Conservation (phyloP, 2,797 vertebrate genomes). For the Onychomys leucogaster region DNA sequence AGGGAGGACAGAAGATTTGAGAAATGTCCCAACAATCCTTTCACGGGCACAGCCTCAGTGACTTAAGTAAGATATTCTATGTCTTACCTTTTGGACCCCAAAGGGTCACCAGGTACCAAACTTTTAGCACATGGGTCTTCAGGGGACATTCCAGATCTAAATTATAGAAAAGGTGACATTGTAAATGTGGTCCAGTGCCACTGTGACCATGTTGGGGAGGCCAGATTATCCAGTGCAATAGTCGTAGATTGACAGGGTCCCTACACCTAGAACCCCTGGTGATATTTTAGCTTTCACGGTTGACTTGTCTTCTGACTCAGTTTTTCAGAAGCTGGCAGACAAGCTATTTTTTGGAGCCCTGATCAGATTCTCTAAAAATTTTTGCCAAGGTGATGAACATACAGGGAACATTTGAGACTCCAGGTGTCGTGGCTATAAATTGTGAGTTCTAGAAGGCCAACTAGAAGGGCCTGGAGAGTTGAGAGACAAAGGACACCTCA, state of each 20-base stretch:
- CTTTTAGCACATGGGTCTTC: background rate
- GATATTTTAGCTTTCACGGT: background rate
- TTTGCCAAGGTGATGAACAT: conserved; percentile 16
- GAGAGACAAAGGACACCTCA: background rate
- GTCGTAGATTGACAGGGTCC: background rate
- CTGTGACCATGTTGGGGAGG: background rate
- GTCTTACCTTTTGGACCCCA: background rate
- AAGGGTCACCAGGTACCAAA: background rate
- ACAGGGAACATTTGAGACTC: background rate
- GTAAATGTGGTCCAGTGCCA: too few relatives aligned
- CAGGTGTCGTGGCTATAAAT: background rate
- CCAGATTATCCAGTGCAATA: background rate
- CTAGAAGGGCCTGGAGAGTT: background rate
- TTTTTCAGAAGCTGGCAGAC: conserved; percentile 28
- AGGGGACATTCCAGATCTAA: background rate
- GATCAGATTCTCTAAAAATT: background rate
- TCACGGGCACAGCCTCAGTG: background rate
- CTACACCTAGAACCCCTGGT: background rate
- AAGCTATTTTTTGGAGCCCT: background rate
- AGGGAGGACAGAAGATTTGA: background rate
- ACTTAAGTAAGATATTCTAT: background rate
- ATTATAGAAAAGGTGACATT: background rate
- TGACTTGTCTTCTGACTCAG: background rate
- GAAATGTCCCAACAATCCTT: background rate
- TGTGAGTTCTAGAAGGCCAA: background rate